A percentile compares a stretch with the other conserved stretches of the same genome.
phyloP scores from a whole-genome alignment of 2,113 vertebrate species.

The Rhinopithecus roxellana region DNA sequence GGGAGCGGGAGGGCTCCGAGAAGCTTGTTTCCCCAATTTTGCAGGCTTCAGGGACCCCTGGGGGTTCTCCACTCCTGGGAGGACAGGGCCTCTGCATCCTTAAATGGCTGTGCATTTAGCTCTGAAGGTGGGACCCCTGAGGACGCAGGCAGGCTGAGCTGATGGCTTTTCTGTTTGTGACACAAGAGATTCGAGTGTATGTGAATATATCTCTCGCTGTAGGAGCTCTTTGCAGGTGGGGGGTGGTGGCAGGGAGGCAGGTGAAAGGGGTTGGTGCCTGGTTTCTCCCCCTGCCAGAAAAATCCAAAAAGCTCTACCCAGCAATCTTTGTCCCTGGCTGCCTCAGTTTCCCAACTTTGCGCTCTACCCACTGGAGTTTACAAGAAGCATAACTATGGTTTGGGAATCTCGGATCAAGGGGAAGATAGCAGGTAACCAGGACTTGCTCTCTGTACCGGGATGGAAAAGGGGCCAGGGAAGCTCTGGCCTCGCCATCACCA shows the following conservation, averaged over 20 bases:
- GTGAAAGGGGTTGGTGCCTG: not conserved
- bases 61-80: not conserved
- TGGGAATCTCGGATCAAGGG: not conserved
- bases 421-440: not conserved
- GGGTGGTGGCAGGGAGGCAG: too few species aligned
- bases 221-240: not conserved
- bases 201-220: not conserved
- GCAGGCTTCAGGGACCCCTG: not conserved
- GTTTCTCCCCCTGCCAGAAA: not conserved
- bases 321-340: not conserved
- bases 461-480: not conserved
- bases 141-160: not conserved
- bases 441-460: not conserved
- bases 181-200: rapidly evolving
- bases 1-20: not conserved
- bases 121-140: not conserved
- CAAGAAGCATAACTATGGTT: not conserved
- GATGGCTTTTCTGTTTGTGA: not conserved
- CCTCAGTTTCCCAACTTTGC: slow-evolving; percentile 20
- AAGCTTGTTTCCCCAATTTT: not conserved
- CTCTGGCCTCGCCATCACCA: rapidly evolving
- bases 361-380: not conserved
- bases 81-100: not conserved
- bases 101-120: not conserved
- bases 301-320: not conserved